Evolutionary conservation across 2,113 vertebrate species (phyloP), one percentile per base, ranked within the genome.

Genomic region (Dipodomys ordii): DNA sequence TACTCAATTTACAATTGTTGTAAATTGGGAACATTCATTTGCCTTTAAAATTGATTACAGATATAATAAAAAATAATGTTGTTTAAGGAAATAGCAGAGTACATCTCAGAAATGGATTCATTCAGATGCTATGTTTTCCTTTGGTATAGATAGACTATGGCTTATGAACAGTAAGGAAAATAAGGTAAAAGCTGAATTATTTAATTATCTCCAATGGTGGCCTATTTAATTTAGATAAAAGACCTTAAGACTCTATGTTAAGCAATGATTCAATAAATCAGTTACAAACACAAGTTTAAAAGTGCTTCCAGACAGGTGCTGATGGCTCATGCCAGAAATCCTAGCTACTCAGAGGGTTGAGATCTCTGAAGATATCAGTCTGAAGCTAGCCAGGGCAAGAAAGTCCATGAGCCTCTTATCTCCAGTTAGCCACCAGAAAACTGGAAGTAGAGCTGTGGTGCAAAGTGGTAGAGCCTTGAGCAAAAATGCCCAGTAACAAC

Each of bases 121-220:
- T 18, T 27, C 30, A 27, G 1, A 28, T 81, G 1, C 64, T 83
- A 1, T 92, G n/a, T 28, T 82, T 89, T 78, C 35, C 16, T 9
- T 73, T 68, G 23, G 9, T 76, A 64, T 4, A 85, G 83, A 49
- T 78, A 46, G 18, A 30, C 9, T 9, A 46, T 79, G 22, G 11
- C 39, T 79, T 93, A 30, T 90, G 65, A 71, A 4, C 44, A 0
- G 67, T 95, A 85, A 39, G 39, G 35, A 73, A 93, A 92, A 87
- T 39, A 64, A 85, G 78, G 7, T 49, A 94, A 88, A 91, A 94
- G 12, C 2, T 89, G 19, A 93, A 39, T 19, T 15, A 71, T 91
- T 71, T 77, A 71, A 39, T 81, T 83, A 7, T 88, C 79, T 88
- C 19, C 13, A 72, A 1, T 85, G 86, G 62, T 84, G 49, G 53